Evolutionary conservation across 2,888 invertebrate species (phyloP), one percentile per base, ranked within the genome.

Genomic region (Heteromyza rotundicornis): DNA sequence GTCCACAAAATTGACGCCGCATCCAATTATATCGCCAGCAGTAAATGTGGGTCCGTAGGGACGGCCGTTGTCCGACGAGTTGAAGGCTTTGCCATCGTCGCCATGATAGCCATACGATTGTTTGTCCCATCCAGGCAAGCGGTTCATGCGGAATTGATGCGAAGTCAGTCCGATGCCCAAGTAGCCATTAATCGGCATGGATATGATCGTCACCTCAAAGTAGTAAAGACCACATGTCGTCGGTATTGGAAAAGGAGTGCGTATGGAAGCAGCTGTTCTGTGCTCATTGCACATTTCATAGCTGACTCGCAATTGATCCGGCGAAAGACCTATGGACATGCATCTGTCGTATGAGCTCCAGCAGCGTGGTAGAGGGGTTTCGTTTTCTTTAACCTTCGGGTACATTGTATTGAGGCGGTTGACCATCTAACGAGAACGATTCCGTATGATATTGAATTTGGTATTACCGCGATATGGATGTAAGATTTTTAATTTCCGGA

Each of bases 81-180:
- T 96, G 86, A 99, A 99, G 69, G 97, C 97, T 85, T 98, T 95
- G 2, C 99, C 99, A 85, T 99, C 99, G 85, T 99, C 98, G 61
- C 98, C 99, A 84, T 99, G 99, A 86, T 99, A 99, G 35, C 98
- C 99, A 84, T 97, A 99, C 19, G 98, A 98, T 81, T 96, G 94
- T 80, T 96, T 96, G 84, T 99, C 99, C 97, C 98, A 99, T 59
- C 98, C 96, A 83, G 98, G 98, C 80, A 99, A 86, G 84, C 98
- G 89, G 86, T 98, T 98, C 89, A 97, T 93, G 84, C 95, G 97
- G 72, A 98, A 98, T 50, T 95, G 95, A 78, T 95, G 94, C 50
- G 96, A 95, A 10, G 97, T 97, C 27, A 99, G 87, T 2, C 99
- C 99, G 78, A 99, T 96, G 74, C 98, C 99, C 97, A 99, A 98